Percentiles rank a stretch among this genome's conserved stretches.
phyloP scores from a whole-genome alignment of 2,797 vertebrate genomes.

The Loris lydekkerianus region DNA sequence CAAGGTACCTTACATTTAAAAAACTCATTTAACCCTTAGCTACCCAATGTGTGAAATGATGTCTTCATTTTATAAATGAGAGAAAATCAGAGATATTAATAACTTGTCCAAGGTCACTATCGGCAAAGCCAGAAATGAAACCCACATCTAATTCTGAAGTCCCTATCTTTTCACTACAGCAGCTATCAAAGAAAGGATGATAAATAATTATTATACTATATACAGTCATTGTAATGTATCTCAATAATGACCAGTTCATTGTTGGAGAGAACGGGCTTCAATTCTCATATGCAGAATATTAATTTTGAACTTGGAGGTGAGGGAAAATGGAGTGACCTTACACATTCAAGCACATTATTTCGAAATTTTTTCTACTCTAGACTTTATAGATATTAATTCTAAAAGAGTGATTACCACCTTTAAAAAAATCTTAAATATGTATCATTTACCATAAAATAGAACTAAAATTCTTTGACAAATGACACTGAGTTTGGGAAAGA shows the following conservation, averaged over 20 bases:
- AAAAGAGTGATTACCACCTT: background rate
- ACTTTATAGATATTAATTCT: background rate
- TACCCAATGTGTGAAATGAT: background rate
- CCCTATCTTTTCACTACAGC: background rate
- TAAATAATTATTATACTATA: background rate
- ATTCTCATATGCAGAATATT: background rate
- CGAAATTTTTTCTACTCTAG: constrained; percentile 52
- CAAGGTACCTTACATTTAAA: background rate
- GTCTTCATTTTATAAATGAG: background rate
- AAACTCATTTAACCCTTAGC: constrained; percentile 43
- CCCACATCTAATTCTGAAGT: constrained; percentile 6
- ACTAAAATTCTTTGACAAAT: constrained; percentile 26
- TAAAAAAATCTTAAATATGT: background rate
- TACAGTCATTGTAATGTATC: background rate
- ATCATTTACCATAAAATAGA: constrained; percentile 42
- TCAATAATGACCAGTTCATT: background rate
- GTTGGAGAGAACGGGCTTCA: background rate
- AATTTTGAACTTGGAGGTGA: background rate
- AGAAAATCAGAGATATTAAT: background rate
- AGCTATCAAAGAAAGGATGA: background rate
- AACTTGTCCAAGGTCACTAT: constrained; percentile 2
- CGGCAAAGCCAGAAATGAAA: constrained; percentile 41
- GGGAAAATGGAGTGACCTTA: background rate
- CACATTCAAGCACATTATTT: background rate
- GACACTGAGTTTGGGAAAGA: background rate